phyloP scores from a whole-genome alignment of 2,113 vertebrate genomes.

The Muntiacus muntjak region DNA sequence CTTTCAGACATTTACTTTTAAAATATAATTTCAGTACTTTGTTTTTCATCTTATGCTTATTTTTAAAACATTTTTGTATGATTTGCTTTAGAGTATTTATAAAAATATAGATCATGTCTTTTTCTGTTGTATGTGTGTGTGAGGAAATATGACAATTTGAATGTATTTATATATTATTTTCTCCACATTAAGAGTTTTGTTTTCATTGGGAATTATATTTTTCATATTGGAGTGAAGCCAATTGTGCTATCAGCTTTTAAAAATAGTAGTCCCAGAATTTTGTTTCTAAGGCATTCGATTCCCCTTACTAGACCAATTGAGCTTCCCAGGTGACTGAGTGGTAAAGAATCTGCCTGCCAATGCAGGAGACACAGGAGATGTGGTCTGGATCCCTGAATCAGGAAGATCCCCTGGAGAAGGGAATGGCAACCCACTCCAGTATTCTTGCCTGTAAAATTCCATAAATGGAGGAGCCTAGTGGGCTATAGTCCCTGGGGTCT shows the following conservation, averaged over 20 bases:
- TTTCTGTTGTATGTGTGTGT: not conserved
- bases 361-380: not conserved
- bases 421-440: not conserved
- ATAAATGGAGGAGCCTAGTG: not conserved
- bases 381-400: not conserved
- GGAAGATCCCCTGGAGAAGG: not conserved
- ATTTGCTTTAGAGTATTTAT: not conserved
- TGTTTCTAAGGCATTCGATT: not conserved
- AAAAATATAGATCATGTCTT: not conserved
- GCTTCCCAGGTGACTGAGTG: not conserved
- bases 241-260: not conserved
- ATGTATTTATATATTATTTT: not conserved
- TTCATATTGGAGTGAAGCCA: not conserved
- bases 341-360: not conserved
- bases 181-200: not conserved
- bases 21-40: not conserved
- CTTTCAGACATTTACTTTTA: not conserved
- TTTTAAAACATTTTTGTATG: not conserved
- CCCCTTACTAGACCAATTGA: not conserved
- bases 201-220: not conserved
- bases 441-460: not conserved
- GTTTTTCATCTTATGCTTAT: not conserved
- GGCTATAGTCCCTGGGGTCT: not conserved
- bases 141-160: not conserved
- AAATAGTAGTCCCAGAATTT: not conserved